Percentiles rank a stretch among this genome's conserved stretches.
Conservation (phyloP, 2,888 invertebrate genomes). For the Blastobasis lacticolella region DNA sequence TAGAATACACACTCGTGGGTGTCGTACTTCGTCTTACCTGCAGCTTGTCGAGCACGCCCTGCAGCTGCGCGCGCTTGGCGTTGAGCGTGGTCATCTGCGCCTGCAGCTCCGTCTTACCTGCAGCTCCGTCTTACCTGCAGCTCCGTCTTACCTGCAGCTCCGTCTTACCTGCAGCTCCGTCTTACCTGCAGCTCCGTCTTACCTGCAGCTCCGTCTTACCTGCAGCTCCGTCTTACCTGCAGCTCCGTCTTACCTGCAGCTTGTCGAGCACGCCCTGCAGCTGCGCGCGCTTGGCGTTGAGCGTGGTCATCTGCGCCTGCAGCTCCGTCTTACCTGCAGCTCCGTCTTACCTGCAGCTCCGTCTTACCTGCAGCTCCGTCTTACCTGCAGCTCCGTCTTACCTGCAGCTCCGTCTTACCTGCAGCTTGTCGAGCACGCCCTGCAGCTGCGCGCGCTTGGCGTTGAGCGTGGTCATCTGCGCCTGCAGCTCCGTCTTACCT, state of each 20-base stretch:
- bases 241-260: constrained; percentile 46
- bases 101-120: too few species aligned
- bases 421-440: constrained; percentile 72
- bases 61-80: constrained; percentile 90
- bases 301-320: constrained; percentile 91
- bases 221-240: too few species aligned
- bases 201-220: constrained; percentile 90
- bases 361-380: constrained; percentile 87
- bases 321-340: too few species aligned
- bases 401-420: too few species aligned
- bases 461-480: constrained; percentile 95
- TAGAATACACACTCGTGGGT: too few species aligned
- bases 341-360: constrained; percentile 91
- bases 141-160: too few species aligned
- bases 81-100: constrained; percentile 95
- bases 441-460: constrained; percentile 92
- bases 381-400: too few species aligned
- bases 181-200: too few species aligned
- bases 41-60: constrained; percentile 76
- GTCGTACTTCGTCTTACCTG: too few species aligned
- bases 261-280: constrained; percentile 80
- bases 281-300: constrained; percentile 92
- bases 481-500: too few species aligned
- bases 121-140: too few species aligned
- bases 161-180: too few species aligned